Evolutionary conservation across 92 coral and sea anemone genomes (phyloP).

Genomic region (Heteractis magnifica): DNA sequence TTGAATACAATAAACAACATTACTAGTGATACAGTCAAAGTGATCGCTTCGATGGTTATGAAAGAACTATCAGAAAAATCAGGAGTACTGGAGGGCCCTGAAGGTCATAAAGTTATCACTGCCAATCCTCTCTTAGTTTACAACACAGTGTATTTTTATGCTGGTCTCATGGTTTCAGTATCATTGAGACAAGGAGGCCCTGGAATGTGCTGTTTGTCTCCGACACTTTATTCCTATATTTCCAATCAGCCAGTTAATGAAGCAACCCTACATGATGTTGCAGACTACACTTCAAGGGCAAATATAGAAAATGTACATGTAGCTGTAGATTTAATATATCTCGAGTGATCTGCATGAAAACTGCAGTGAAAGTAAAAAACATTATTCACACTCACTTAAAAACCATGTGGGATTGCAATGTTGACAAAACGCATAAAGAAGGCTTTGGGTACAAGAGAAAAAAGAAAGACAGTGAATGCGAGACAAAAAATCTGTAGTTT

Average conservation of each 20-base stretch:
- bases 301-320: constrained; percentile 20
- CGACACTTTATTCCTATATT: constrained; percentile 6
- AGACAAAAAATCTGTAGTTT: no score
- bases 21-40: no score
- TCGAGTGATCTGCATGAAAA: not conserved
- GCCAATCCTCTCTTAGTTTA: constrained; percentile 31
- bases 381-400: not conserved
- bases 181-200: constrained; percentile 37
- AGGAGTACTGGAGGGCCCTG: constrained; percentile 34
- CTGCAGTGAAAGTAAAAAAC: not conserved
- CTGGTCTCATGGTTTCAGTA: constrained; percentile 31
- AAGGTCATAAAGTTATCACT: constrained; percentile 15
- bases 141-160: constrained; percentile 10
- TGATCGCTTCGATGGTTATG: no score
- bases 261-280: constrained; percentile 17
- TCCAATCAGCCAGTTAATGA: not conserved
- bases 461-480: no score
- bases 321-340: not conserved
- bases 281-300: constrained; percentile 10
- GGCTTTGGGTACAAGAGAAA: no score
- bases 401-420: not conserved
- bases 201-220: constrained; percentile 26
- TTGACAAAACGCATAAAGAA: not conserved
- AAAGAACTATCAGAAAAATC: not conserved
- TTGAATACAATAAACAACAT: no score